phyloP scores from a whole-genome alignment of 1,140 invertebrate genomes.

The Listronotus bonariensis region DNA sequence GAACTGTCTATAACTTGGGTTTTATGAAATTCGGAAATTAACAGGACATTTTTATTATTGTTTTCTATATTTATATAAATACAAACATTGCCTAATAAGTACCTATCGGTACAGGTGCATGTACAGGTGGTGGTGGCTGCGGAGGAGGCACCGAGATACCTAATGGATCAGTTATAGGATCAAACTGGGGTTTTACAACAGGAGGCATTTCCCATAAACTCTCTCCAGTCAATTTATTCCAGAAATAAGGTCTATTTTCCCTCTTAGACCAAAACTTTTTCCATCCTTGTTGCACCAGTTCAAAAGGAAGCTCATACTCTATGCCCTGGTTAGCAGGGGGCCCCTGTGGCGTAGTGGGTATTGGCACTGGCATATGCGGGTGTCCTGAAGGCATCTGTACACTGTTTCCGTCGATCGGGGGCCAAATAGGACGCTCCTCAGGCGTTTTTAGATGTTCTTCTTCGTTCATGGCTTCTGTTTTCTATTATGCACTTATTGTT shows the following conservation, averaged over 20 bases:
- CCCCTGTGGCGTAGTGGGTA: slow-evolving; percentile 52
- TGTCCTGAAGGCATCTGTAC: slow-evolving; percentile 44
- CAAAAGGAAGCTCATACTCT: slow-evolving; percentile 76
- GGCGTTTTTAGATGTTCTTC: slow-evolving; percentile 48
- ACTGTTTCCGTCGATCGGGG: slow-evolving; percentile 43
- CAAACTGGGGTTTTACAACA: slow-evolving; percentile 72
- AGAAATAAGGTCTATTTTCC: slow-evolving; percentile 93
- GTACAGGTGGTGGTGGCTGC: slow-evolving; percentile 35
- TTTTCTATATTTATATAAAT: background rate
- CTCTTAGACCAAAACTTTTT: slow-evolving; percentile 95
- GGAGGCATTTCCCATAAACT: slow-evolving; percentile 94
- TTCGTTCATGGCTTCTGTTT: slow-evolving; percentile 52
- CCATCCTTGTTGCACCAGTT: slow-evolving; percentile 92
- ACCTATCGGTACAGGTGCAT: slow-evolving; percentile 31
- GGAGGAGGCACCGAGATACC: slow-evolving; percentile 69
- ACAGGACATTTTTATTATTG: background rate
- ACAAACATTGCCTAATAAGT: slow-evolving; percentile 1
- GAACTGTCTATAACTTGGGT: no score
- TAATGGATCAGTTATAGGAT: slow-evolving; percentile 89
- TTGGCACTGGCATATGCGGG: slow-evolving; percentile 42
- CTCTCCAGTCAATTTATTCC: slow-evolving; percentile 94
- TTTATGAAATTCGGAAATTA: no score
- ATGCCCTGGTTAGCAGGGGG: slow-evolving; percentile 42
- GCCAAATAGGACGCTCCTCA: slow-evolving; percentile 48
- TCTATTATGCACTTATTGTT: slow-evolving; percentile 32